These are phyloP conservation scores for Lithobates sylvaticus DNA, from an alignment of 2,797 vertebrate species.

Conservation along the genomic window DNA sequence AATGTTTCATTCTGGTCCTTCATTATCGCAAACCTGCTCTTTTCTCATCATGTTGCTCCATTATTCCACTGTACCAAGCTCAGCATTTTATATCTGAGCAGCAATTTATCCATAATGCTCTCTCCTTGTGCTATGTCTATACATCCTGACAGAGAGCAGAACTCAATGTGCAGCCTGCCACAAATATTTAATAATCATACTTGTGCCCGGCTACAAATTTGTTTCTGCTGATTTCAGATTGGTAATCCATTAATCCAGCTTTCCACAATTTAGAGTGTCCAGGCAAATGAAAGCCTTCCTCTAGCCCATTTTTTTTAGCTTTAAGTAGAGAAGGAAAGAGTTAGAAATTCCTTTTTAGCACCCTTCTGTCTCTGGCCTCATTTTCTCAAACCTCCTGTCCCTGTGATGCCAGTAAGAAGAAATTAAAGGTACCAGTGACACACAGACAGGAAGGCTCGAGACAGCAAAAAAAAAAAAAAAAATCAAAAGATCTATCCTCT, in stretches of 20 bases:
- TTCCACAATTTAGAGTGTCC: neutral
- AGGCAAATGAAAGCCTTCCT: neutral
- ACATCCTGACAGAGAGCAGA: neutral
- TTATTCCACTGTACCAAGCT: conserved; percentile 27
- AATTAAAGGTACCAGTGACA: neutral
- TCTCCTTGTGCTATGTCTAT: neutral
- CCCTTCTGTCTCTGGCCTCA: neutral
- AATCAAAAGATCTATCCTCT: too few relatives aligned
- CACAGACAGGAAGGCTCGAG: neutral
- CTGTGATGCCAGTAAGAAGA: neutral
- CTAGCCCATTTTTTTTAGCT: neutral
- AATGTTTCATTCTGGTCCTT: conserved; percentile 6
- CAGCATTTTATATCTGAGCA: neutral
- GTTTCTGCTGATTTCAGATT: neutral
- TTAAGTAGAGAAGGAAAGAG: neutral
- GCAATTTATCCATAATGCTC: conserved; percentile 24
- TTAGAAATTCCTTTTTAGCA: neutral
- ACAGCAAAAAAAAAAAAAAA: too few relatives aligned
- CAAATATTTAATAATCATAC: neutral
- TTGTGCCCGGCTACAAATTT: neutral
- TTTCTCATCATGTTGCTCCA: conserved; percentile 35
- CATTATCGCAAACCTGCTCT: conserved; percentile 18
- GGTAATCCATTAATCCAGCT: neutral
- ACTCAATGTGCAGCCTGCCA: neutral
- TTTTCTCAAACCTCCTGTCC: neutral